phyloP scores from a whole-genome alignment of 1,140 invertebrate species.

The Pseudomyrmex pallidus region DNA sequence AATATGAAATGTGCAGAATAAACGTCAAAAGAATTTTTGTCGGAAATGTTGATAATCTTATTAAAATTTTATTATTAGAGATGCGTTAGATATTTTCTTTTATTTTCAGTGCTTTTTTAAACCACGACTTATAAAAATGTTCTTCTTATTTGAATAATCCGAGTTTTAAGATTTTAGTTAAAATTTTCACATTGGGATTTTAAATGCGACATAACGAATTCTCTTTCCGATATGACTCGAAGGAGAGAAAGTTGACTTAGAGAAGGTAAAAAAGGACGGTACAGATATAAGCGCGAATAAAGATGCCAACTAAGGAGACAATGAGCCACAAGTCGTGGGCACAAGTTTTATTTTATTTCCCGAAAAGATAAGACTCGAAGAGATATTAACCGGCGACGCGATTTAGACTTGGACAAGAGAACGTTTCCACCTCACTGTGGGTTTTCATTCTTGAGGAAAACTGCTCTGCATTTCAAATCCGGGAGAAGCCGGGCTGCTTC shows the following conservation, averaged over 20 bases:
- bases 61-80: neutral
- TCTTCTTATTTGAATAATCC: conserved; percentile 31
- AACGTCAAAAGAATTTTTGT: too few species aligned
- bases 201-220: conserved; percentile 33
- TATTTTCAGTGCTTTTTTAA: neutral
- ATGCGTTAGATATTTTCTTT: conserved; percentile 22
- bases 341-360: conserved; percentile 51
- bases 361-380: conserved; percentile 45
- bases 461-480: conserved; percentile 74
- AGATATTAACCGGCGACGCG: conserved; percentile 70
- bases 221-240: conserved; percentile 25
- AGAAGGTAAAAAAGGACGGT: conserved; percentile 1
- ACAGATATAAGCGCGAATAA: conserved; percentile 28
- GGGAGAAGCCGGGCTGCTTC: conserved; percentile 68
- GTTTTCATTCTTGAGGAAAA: conserved; percentile 64
- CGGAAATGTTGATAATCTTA: neutral
- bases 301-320: conserved; percentile 47
- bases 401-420: conserved; percentile 70
- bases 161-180: conserved; percentile 20
- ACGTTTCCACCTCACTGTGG: conserved; percentile 65
- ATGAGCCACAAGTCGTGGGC: conserved; percentile 38
- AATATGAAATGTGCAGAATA: neutral
- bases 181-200: conserved; percentile 29
- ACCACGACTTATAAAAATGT: conserved; percentile 9
- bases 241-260: conserved; percentile 17